A percentile compares a stretch with the other conserved stretches of the same genome.
Conservation (phyloP, 1,140 invertebrate genomes). For the Tetramorium alpestre region DNA sequence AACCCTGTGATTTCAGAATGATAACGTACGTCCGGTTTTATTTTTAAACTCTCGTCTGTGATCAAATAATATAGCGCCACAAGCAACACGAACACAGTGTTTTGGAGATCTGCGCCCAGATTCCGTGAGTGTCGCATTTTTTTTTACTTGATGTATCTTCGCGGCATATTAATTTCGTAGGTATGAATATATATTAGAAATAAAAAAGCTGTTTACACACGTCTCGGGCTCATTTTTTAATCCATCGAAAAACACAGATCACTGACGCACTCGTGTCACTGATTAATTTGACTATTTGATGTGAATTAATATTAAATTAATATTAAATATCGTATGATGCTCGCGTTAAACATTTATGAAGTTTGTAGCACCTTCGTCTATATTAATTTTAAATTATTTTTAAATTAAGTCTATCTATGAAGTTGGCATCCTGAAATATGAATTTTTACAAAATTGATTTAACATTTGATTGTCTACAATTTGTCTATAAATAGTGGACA, state of each 20-base stretch:
- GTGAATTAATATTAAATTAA: neutral
- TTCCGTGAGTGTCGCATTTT: neutral
- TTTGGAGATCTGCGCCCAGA: neutral
- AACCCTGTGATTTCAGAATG: conserved; percentile 7
- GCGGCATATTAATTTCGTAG: neutral
- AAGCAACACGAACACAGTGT: neutral
- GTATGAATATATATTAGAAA: conserved; percentile 7
- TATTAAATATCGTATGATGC: neutral
- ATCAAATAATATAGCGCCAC: neutral
- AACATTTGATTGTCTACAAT: no score
- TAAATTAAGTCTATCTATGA: no score
- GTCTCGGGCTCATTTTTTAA: conserved; percentile 8
- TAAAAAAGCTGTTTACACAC: conserved; percentile 15
- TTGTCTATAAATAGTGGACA: no score
- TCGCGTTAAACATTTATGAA: neutral
- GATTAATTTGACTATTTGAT: conserved; percentile 38
- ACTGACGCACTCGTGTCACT: neutral
- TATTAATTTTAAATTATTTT: conserved; percentile 1
- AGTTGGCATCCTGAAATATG: no score
- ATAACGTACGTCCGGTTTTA: conserved; percentile 9
- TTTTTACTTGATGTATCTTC: neutral
- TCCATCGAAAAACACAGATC: conserved; percentile 16
- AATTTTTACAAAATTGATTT: no score
- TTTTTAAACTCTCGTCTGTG: neutral
- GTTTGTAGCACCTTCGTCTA: neutral